Evolutionary conservation across 37 sponge, comb jelly and placozoan species (phyloP).

Genomic region (Agelas oroides): DNA sequence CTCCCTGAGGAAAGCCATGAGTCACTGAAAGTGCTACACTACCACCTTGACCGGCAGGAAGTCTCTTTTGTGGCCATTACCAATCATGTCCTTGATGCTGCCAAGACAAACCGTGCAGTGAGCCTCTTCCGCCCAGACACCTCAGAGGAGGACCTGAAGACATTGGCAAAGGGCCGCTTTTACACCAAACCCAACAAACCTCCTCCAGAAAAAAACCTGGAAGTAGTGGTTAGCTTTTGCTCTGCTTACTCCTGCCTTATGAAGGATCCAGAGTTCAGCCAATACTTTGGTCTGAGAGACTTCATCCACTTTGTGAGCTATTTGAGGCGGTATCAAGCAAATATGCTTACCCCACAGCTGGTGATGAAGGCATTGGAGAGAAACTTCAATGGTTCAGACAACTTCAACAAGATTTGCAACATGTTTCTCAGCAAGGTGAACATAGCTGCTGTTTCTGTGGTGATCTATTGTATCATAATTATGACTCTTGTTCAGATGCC

Average conservation of each 20-base stretch:
- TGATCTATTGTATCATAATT: too few species aligned
- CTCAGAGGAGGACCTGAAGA: constrained; percentile 47
- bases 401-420: constrained; percentile 38
- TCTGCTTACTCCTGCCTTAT: constrained; percentile 43
- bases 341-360: constrained; percentile 43
- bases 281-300: constrained; percentile 87
- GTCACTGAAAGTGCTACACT: constrained; percentile 90
- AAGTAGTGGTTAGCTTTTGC: constrained; percentile 48
- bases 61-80: constrained; percentile 92
- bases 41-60: constrained; percentile 80
- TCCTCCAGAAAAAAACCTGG: constrained; percentile 42
- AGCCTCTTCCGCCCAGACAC: constrained; percentile 79
- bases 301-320: constrained; percentile 87
- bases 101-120: constrained; percentile 88
- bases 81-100: constrained; percentile 90
- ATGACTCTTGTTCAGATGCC: too few species aligned
- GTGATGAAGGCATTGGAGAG: constrained; percentile 75
- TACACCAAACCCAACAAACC: constrained; percentile 38
- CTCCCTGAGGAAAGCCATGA: constrained; percentile 90
- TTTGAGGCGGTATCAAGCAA: constrained; percentile 34
- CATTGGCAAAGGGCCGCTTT: constrained; percentile 62
- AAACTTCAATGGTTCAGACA: constrained; percentile 81
- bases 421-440: constrained; percentile 33
- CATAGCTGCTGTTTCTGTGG: not conserved
- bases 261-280: constrained; percentile 15